phyloP scores from a whole-genome alignment of 2,113 vertebrate species.

The Mungos mungo region DNA sequence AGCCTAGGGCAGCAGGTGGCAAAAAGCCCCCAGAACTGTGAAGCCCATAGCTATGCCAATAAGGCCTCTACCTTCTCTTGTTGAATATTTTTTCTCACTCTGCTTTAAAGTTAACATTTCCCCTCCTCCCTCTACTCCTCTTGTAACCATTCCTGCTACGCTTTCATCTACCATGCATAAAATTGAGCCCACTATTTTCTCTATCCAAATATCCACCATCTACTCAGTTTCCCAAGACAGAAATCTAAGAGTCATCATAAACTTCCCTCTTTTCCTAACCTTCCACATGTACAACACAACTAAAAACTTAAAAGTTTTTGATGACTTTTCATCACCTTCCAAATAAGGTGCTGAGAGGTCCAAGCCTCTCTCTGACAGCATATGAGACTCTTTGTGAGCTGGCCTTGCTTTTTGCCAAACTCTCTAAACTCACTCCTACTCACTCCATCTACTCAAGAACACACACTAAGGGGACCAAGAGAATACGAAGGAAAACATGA shows the following conservation, averaged over 20 bases:
- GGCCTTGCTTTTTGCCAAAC: not conserved
- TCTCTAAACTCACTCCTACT: not conserved
- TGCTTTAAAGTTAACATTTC: not conserved
- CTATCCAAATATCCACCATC: not conserved
- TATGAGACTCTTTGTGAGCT: not conserved
- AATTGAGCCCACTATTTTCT: not conserved
- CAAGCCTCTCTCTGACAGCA: not conserved
- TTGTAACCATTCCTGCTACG: not conserved
- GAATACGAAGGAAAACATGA: not conserved
- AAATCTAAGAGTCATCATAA: not conserved
- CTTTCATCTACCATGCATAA: not conserved
- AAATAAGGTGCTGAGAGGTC: not conserved
- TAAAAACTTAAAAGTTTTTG: not conserved
- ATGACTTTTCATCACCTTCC: not conserved
- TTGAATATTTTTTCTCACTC: not conserved
- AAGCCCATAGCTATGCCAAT: not conserved
- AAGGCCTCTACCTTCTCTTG: not conserved
- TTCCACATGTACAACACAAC: not conserved
- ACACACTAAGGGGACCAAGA: not conserved
- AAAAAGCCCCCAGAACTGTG: not conserved
- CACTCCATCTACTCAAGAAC: not conserved
- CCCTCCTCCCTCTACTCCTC: not conserved
- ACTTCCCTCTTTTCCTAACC: not conserved
- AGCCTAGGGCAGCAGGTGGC: not conserved
- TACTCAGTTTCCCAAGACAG: constrained; percentile 2